These are phyloP conservation scores for Caenorhabditis imperialis DNA, from an alignment of 2,888 invertebrate species.

Conservation along the genomic window DNA sequence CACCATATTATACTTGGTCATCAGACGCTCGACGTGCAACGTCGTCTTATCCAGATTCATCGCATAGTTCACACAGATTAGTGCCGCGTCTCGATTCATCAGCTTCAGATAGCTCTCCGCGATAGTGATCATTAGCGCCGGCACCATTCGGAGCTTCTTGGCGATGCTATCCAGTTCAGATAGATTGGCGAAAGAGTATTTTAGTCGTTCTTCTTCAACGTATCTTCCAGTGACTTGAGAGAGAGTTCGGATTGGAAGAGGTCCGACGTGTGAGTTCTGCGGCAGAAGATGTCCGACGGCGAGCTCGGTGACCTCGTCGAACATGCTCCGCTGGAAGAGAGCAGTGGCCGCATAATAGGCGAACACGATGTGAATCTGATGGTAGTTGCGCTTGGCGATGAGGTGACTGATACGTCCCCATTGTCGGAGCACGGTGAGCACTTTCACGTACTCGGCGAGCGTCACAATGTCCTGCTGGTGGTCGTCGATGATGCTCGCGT, in stretches of 20 bases:
- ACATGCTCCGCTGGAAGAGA: conserved; percentile 58
- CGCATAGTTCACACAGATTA: conserved; percentile 52
- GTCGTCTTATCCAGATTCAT: conserved; percentile 31
- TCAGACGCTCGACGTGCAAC: conserved; percentile 37
- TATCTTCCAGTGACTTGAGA: conserved; percentile 49
- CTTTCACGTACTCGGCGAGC: conserved; percentile 51
- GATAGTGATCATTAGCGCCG: conserved; percentile 39
- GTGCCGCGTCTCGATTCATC: conserved; percentile 53
- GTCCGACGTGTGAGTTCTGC: not conserved
- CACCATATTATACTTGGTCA: conserved; percentile 50
- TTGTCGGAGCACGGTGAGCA: conserved; percentile 47
- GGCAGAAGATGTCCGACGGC: conserved; percentile 51
- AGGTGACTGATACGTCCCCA: conserved; percentile 48
- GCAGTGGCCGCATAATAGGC: conserved; percentile 64
- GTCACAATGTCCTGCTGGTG: conserved; percentile 43
- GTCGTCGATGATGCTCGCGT: conserved; percentile 39
- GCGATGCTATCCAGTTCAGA: conserved; percentile 42
- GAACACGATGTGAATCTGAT: conserved; percentile 63
- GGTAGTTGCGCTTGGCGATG: conserved; percentile 21
- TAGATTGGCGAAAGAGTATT: conserved; percentile 44
- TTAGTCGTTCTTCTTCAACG: conserved; percentile 48
- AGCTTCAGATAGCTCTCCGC: conserved; percentile 52
- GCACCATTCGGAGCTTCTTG: conserved; percentile 20
- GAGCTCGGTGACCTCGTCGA: conserved; percentile 45
- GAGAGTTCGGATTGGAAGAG: conserved; percentile 27